A percentile compares a stretch with the other conserved stretches of the same genome.
Evolutionary conservation across 2,888 invertebrate species (phyloP).

Genomic region (Rhaphigaster nebulosa): DNA sequence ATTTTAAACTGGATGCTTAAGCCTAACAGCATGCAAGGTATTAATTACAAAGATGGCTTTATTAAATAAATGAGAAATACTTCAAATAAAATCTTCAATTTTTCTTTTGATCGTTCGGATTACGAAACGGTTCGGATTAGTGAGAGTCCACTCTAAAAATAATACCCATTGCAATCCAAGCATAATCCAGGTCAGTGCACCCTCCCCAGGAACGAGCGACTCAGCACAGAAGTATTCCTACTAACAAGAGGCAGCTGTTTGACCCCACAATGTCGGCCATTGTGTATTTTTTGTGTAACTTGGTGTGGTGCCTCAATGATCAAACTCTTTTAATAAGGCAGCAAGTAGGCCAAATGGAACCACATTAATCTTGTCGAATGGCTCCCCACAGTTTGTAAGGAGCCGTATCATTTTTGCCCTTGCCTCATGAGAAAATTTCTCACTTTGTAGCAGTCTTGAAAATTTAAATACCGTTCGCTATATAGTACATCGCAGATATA

Average conservation of each 20-base stretch:
- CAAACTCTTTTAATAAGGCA: neutral
- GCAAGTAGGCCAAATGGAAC: neutral
- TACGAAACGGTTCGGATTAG: too few relatives aligned
- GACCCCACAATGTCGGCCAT: neutral
- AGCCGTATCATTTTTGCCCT: neutral
- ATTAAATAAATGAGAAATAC: too few relatives aligned
- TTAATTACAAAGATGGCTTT: too few relatives aligned
- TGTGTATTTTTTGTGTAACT: neutral
- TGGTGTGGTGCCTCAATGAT: neutral
- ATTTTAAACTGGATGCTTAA: too few relatives aligned
- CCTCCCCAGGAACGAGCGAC: neutral
- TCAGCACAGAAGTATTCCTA: neutral
- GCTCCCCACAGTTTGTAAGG: neutral
- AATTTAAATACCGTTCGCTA: neutral
- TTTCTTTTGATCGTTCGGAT: too few relatives aligned
- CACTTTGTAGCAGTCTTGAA: neutral
- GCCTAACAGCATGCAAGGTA: too few relatives aligned
- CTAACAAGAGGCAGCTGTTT: neutral
- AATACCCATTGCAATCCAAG: too few relatives aligned
- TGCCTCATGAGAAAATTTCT: neutral
- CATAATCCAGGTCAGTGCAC: neutral
- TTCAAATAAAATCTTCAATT: too few relatives aligned
- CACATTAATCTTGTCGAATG: slow-evolving; percentile 6
- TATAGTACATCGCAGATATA: too few relatives aligned
- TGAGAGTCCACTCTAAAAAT: too few relatives aligned